These are phyloP conservation scores for Octonoba sinensis DNA, from an alignment of 2,888 invertebrate species.

Conservation along the genomic window DNA sequence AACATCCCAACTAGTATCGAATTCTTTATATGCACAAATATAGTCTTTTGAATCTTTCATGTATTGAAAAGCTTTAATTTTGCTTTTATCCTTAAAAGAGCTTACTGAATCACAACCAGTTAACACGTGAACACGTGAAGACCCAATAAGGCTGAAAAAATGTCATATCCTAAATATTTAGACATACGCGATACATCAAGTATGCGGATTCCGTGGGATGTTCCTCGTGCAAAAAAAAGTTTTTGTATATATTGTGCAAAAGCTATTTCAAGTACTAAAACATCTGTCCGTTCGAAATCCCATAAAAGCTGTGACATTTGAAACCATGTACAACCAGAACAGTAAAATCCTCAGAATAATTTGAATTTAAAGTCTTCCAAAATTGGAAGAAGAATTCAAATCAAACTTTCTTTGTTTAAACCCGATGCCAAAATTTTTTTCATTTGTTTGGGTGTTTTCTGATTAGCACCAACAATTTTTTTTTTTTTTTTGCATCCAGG, in stretches of 20 bases:
- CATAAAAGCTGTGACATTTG: too few species aligned
- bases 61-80: not conserved
- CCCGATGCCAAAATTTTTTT: too few species aligned
- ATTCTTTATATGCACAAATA: not conserved
- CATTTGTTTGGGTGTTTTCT: too few species aligned
- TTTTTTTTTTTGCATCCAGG: too few species aligned
- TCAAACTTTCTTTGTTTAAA: too few species aligned
- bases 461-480: too few species aligned
- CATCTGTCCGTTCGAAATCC: too few species aligned
- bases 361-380: too few species aligned
- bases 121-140: not conserved
- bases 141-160: not conserved
- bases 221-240: not conserved
- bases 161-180: not conserved
- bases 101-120: conserved; percentile 8
- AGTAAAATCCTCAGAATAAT: too few species aligned
- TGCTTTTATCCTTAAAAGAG: conserved; percentile 6
- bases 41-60: not conserved
- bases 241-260: not conserved
- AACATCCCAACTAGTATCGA: not conserved
- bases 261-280: not conserved
- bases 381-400: too few species aligned
- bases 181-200: not conserved
- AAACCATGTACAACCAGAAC: too few species aligned
- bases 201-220: not conserved